Percentiles rank a stretch among this genome's conserved stretches.
phyloP scores from a whole-genome alignment of 2,888 invertebrate species.

The Thecophora atra region DNA sequence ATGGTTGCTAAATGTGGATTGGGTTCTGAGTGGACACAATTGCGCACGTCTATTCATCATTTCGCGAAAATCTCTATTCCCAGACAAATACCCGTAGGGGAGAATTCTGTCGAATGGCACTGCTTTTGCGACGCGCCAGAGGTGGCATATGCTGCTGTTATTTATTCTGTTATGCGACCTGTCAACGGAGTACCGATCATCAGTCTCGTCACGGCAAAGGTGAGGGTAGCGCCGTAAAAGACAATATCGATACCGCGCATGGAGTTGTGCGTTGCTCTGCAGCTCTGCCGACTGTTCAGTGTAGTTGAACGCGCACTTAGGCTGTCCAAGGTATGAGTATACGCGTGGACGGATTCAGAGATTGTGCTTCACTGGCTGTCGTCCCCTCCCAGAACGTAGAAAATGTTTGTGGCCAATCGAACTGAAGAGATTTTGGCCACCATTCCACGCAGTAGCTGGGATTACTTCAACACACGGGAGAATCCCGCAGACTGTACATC shows the following conservation, averaged over 20 bases:
- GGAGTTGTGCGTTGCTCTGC: conserved; percentile 9
- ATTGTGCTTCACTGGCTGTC: conserved; percentile 47
- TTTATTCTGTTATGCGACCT: no score
- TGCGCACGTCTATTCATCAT: neutral
- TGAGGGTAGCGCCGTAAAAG: conserved; percentile 17
- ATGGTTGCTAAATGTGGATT: neutral
- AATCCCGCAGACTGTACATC: conserved; percentile 49
- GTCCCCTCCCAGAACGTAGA: conserved; percentile 44
- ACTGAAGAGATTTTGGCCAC: conserved; percentile 40
- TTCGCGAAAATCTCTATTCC: no score
- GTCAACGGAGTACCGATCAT: no score
- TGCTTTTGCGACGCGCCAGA: no score
- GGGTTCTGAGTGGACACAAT: neutral
- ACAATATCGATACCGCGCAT: conserved; percentile 13
- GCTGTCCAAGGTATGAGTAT: conserved; percentile 13
- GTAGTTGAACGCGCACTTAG: neutral
- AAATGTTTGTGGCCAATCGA: conserved; percentile 48
- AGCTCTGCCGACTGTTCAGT: neutral
- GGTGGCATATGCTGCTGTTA: no score
- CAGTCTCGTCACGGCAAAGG: conserved; percentile 17
- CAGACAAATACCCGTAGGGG: no score
- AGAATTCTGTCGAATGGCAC: no score
- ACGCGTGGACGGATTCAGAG: conserved; percentile 42
- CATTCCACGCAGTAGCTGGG: conserved; percentile 37
- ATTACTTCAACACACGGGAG: conserved; percentile 40